Conservation (phyloP, 2,888 invertebrate species). For the Cheilosia impressa region DNA sequence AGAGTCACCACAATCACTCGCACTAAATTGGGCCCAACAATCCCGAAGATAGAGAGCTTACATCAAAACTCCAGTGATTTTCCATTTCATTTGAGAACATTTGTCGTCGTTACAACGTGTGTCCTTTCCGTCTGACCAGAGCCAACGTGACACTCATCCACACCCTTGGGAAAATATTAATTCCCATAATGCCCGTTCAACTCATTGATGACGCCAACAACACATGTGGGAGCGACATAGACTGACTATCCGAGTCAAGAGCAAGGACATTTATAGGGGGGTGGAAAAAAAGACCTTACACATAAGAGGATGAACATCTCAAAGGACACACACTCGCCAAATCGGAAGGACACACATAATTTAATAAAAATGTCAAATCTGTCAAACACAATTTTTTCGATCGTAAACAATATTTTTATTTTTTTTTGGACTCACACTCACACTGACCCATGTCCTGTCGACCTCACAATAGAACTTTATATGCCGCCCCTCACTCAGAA, state of each 20-base stretch:
- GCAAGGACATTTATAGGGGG: constrained; percentile 38
- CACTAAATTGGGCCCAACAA: constrained; percentile 47
- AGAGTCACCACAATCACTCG: constrained; percentile 60
- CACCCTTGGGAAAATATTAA: constrained; percentile 61
- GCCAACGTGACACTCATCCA: constrained; percentile 5
- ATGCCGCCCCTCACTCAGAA: not conserved
- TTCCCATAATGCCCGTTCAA: constrained; percentile 67
- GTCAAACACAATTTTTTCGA: constrained; percentile 68
- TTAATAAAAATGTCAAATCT: constrained; percentile 74
- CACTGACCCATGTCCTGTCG: constrained; percentile 7
- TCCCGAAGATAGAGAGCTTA: constrained; percentile 66
- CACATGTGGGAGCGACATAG: not conserved
- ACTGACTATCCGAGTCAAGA: constrained; percentile 27
- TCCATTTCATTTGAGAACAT: constrained; percentile 72
- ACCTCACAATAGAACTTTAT: constrained; percentile 20
- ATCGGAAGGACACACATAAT: constrained; percentile 65
- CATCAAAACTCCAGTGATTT: constrained; percentile 70
- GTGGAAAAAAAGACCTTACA: constrained; percentile 14
- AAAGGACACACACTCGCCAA: constrained; percentile 55
- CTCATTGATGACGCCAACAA: constrained; percentile 41
- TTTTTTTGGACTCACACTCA: constrained; percentile 7
- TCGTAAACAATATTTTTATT: constrained; percentile 66
- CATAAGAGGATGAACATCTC: constrained; percentile 47
- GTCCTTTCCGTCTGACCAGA: constrained; percentile 51
- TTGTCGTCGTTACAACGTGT: constrained; percentile 36